A percentile compares a stretch with the other conserved stretches of the same genome.
These are phyloP conservation scores for Drosophila anceps DNA, from an alignment of 2,888 invertebrate species.

Conservation along the genomic window DNA sequence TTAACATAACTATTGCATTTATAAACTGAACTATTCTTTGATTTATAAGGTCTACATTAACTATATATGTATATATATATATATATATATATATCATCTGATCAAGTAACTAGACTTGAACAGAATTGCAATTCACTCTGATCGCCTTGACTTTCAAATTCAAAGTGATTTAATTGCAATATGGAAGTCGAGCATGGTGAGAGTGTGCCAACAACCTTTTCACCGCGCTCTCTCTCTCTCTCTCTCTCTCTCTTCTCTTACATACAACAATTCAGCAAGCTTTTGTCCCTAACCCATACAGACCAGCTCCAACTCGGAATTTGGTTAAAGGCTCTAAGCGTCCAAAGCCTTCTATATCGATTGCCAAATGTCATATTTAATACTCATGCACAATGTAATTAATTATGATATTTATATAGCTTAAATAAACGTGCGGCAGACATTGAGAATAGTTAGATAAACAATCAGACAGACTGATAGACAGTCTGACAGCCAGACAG, in stretches of 20 bases:
- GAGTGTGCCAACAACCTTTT: too few species aligned
- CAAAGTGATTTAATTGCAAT: too few species aligned
- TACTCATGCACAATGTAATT: not conserved
- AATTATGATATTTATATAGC: conserved; percentile 5
- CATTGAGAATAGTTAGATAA: conserved; percentile 26
- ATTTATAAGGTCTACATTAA: not conserved
- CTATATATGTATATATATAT: not conserved
- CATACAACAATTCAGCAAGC: too few species aligned
- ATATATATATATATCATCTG: not conserved
- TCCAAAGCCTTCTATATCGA: not conserved
- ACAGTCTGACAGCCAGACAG: conserved; percentile 2
- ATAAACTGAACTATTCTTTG: not conserved
- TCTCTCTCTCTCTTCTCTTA: too few species aligned
- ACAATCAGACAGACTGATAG: conserved; percentile 8
- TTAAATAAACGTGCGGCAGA: conserved; percentile 17
- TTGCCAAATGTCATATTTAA: not conserved
- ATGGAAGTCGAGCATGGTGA: too few species aligned
- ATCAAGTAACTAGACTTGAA: too few species aligned
- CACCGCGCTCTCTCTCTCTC: too few species aligned
- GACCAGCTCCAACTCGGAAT: not conserved
- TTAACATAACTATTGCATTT: too few species aligned
- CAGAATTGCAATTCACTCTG: too few species aligned
- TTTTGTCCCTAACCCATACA: not conserved
- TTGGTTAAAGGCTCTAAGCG: not conserved
- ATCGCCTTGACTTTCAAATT: too few species aligned